Evolutionary conservation across 2,797 vertebrate species (phyloP).

Genomic region (Margarornis squamiger): DNA sequence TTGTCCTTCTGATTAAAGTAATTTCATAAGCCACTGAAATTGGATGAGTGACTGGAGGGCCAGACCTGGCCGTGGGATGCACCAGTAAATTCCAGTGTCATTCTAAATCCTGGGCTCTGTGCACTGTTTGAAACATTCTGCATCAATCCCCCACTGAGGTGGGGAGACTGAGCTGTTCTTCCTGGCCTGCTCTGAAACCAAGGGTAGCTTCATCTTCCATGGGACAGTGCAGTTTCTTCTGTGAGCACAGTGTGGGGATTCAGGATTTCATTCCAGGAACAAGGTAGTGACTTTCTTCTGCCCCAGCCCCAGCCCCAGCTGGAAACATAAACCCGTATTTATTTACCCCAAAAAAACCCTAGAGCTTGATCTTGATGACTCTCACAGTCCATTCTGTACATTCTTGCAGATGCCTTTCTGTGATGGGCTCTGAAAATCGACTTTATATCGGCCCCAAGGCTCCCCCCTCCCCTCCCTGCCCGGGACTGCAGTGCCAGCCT

Average conservation of each 20-base stretch:
- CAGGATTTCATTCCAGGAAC: not conserved
- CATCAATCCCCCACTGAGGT: not conserved
- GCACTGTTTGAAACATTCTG: not conserved
- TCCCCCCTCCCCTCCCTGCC: not conserved
- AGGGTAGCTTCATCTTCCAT: not conserved
- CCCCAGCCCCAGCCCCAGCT: not conserved
- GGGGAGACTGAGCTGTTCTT: not conserved
- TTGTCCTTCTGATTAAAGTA: conserved; percentile 27
- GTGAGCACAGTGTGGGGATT: not conserved
- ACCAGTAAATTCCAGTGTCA: not conserved
- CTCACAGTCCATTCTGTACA: not conserved
- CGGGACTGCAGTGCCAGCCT: conserved; percentile 32
- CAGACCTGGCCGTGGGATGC: not conserved
- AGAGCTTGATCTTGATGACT: conserved; percentile 52
- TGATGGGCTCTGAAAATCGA: conserved; percentile 17
- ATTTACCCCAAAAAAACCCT: not conserved
- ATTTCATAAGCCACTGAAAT: not conserved
- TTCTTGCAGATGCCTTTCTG: conserved; percentile 39
- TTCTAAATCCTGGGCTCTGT: rapidly evolving
- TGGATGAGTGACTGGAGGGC: not conserved
- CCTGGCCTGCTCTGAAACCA: not conserved
- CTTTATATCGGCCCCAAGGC: conserved; percentile 10
- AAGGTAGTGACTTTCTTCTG: not conserved
- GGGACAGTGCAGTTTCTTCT: not conserved
- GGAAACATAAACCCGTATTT: conserved; percentile 13